Evolutionary conservation across 1,140 invertebrate species (phyloP), one percentile per base, ranked within the genome.

Genomic region (Trichogramma pretiosum): DNA sequence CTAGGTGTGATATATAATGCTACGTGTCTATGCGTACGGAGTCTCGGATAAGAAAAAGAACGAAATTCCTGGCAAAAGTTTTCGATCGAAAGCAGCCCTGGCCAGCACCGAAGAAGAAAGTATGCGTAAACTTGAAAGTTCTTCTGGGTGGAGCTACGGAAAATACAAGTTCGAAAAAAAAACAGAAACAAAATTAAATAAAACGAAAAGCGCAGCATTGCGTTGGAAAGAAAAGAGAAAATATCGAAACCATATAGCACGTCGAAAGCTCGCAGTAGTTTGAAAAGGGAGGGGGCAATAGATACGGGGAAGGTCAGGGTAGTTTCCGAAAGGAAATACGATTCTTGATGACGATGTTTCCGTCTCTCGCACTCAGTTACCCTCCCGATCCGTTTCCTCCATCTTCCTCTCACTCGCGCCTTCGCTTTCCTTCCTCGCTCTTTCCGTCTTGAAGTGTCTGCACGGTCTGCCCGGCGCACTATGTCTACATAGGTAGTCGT

Each of bases 321-420:
- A 54, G 52, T 54, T 64, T 56, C 55, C 55, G 39, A 41, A 13
- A 51, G 60, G 59, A 65, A 64, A 64, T 66, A 62, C 56, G 59
- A 61, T 65, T 65, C 55, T 56, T 60, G 59, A 66, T 64, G 53
- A 56, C 44, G 45, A 57, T 43, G 52, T 61, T 58, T 62, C 54
- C 54, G 53, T n/a, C 48, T 52, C 50, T 52, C 53, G 40, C 48
- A 22, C 36, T 55, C 48, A 46, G 16, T 39, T 17, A 18, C 51
- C 32, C 45, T 48, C 36, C 24, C n/a, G 36, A 46, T 50, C 17
- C 52, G 21, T 48, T 46, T 21, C 18, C 40, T 36, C 8, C 39
- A 36, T 53, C 42, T 44, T 52, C 43, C 50, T 44, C 32, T 48
- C 41, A 38, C 35, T 14, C 26, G 21, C 19, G 26, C 14, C 36